Base-by-base conservation (phyloP, 2,113 vertebrate genomes). In the Salvelinus fontinalis region DNA sequence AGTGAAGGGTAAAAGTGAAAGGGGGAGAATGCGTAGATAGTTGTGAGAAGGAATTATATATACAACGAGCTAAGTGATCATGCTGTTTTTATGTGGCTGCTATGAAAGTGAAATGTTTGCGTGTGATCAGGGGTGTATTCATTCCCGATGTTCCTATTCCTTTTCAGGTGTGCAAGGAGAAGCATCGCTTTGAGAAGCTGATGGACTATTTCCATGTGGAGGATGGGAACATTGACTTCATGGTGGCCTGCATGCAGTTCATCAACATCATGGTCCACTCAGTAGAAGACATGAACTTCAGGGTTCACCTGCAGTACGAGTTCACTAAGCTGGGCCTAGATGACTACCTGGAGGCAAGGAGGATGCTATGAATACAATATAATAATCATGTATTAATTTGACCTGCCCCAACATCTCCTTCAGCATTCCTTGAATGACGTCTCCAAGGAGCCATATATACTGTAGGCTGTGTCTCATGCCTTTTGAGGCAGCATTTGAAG, bases 201-300 rank as follows among this genome's bases (percentile, higher is more conserved):
- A 99, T 99, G 97, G 97, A 98, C 13, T 97, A 97, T 16, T 99
- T 99, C 91, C 95, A 95, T 71, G 93, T 95, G 0, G 97, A 99
- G 86, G 97, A 99, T 83, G 96, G 95, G 91, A 99, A 96, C 93
- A 98, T 99, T 0, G 97, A 99, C 91, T 99, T 97, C 91, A 97
- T 99, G 97, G 97, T 97, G 31, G 97, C 97, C 71, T 99, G 97
- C 86, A 99, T 99, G 97, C 97, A 99, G 92, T 99, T 99, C 90
- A 98, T 99, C 93, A 99, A 99, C 89, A 99, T 99, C 1, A 95
- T 99, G 81, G 97, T 99, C 71, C 97, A 99, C 91, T 99, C 97
- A 0, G 97, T 99, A 57, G 97, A 99, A 86, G 97, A 99, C 90
- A 99, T 99, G 97, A 99, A 99, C 89, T 99, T 99, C 91, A 93